Percentiles rank a stretch among this genome's conserved stretches.
Evolutionary conservation across 2,888 invertebrate genomes (phyloP).

Genomic region (Gasteruption jaculator): DNA sequence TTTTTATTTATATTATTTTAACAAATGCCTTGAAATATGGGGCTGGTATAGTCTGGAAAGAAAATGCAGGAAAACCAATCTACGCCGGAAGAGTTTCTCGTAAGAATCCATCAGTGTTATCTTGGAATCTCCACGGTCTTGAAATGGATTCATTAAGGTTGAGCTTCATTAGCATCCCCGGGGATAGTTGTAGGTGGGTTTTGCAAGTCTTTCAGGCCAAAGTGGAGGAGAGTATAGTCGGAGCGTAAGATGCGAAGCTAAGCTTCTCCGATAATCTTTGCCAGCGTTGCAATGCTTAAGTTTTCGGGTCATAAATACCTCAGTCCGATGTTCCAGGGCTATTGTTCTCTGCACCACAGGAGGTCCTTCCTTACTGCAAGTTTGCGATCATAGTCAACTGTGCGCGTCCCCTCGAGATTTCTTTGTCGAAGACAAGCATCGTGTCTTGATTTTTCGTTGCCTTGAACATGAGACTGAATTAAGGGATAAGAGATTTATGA

Average conservation of each 20-base stretch:
- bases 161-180: conserved; percentile 41
- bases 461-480: too few species aligned
- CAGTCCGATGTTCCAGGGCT: conserved; percentile 19
- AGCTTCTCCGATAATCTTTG: conserved; percentile 30
- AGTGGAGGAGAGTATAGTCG: too few species aligned
- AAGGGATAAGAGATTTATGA: too few species aligned
- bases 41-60: too few species aligned
- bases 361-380: conserved; percentile 19
- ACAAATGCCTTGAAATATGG: too few species aligned
- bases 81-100: conserved; percentile 24
- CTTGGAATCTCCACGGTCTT: conserved; percentile 29
- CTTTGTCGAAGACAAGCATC: too few species aligned
- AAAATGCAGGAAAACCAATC: too few species aligned
- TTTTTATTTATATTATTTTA: too few species aligned
- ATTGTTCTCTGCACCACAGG: conserved; percentile 23
- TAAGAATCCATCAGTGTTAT: conserved; percentile 32
- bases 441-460: too few species aligned
- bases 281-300: conserved; percentile 18
- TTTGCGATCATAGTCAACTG: too few species aligned
- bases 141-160: conserved; percentile 44
- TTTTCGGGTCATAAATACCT: conserved; percentile 31
- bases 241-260: conserved; percentile 18
- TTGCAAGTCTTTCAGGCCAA: conserved; percentile 23
- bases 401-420: too few species aligned
- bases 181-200: conserved; percentile 24